phyloP scores from a whole-genome alignment of 2,113 vertebrate genomes.

The Poicephalus meyeri region DNA sequence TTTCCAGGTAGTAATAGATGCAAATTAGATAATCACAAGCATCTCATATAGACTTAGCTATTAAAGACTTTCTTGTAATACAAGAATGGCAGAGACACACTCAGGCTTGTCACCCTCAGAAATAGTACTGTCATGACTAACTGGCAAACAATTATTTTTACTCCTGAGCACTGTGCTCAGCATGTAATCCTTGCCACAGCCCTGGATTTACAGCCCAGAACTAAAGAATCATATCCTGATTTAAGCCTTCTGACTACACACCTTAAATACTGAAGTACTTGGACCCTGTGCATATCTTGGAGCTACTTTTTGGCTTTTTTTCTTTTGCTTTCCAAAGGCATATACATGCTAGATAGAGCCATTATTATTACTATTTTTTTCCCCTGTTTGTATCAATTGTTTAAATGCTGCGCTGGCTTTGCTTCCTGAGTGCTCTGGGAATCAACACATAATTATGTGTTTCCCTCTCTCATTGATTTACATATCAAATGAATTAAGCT shows the following conservation, averaged over 20 bases:
- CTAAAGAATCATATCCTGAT: background rate
- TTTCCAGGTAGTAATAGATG: background rate
- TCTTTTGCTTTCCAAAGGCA: background rate
- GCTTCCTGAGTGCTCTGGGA: background rate
- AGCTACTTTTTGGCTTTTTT: background rate
- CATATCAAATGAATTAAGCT: background rate
- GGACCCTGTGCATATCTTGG: background rate
- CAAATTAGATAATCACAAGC: background rate
- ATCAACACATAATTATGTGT: background rate
- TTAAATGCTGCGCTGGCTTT: background rate
- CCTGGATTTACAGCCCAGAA: background rate
- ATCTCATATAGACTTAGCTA: background rate
- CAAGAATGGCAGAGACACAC: background rate
- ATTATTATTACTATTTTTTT: background rate
- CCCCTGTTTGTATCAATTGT: background rate
- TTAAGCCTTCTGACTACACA: background rate
- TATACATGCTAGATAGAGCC: background rate
- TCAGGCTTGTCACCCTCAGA: background rate
- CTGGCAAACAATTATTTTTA: background rate
- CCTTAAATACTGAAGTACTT: background rate
- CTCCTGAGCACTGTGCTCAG: background rate
- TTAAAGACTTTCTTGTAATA: background rate
- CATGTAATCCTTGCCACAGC: background rate
- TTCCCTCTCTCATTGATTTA: background rate
- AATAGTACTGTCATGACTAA: constrained; percentile 29